phyloP scores from a whole-genome alignment of 2,113 vertebrate species.

The Neolamprologus hecqui region DNA sequence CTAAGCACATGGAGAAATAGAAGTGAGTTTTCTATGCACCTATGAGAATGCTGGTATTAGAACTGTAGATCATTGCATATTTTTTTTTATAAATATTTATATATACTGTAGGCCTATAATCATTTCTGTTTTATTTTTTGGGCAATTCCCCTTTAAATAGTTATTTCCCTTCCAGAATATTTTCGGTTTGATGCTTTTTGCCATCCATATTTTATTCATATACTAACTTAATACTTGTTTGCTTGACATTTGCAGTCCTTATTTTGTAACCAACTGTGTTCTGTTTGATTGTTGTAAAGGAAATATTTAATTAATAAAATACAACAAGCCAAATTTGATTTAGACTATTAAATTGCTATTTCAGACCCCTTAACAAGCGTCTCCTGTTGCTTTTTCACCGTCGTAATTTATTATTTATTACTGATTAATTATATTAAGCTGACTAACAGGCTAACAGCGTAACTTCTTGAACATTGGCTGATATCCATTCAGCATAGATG shows the following conservation, averaged over 20 bases:
- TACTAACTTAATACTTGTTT: constrained; percentile 11
- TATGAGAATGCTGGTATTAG: neutral
- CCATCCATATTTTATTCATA: neutral
- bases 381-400: neutral
- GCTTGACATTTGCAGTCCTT: neutral
- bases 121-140: neutral
- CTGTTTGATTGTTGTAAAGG: constrained; percentile 23
- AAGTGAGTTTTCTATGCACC: neutral
- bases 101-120: neutral
- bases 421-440: neutral
- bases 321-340: neutral
- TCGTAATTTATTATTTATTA: neutral
- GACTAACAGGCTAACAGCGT: neutral
- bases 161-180: constrained; percentile 2
- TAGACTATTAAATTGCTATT: neutral
- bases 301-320: constrained; percentile 53
- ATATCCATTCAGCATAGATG: neutral
- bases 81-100: neutral
- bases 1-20: constrained; percentile 16
- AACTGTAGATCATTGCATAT: neutral
- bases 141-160: neutral
- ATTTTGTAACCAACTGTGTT: neutral
- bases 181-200: neutral
- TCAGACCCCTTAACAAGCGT: neutral
- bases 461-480: neutral